Evolutionary conservation across 2,888 invertebrate genomes (phyloP), one percentile per base, ranked within the genome.

Genomic region (Tipula vernalis): DNA sequence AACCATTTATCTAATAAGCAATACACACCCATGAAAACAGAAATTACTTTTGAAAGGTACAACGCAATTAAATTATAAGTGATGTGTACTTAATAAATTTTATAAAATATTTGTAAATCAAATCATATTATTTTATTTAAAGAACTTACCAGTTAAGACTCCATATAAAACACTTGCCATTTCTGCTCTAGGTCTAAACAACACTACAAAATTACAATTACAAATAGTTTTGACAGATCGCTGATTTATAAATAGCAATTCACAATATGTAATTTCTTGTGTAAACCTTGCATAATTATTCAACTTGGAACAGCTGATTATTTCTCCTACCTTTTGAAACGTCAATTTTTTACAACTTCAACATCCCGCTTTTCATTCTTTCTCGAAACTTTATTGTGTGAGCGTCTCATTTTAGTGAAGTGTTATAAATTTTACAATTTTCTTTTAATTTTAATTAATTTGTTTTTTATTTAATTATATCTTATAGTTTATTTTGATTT

Each of bases 61-160:
- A 6, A 39, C 3, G 6, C 6, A 39, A 0, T 39, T 6, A 39
- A 39, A 39, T 28, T 28, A 28, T 28, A 28, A 1, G 28, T 28
- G 28, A 28, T 39, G n/a, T 12, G 10, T 13, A 13, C 13, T 47
- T 12, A 12, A 51, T 6, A 51, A 15, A 51, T n/a, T 51, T n/a
- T 15, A 51, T 85, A 15, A 42, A 4, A 85, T 86, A 86, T 36
- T n/a, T 71, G 42, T 44, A 44, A 44, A 44, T 44, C 44, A 44
- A 44, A 10, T 10, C 10, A 1, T 28, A 51, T 36, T 28, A 8
- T 28, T 47, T 18, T 28, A 71, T 71, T 71, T 71, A 28, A 71
- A 39, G 15, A 28, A 71, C 6, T 89, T 89, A 91, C 91, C 89
- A 86, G 91, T 91, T 85, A 91, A 88, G 18, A 91, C 89, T 57